Evolutionary conservation across 2,888 invertebrate species (phyloP).

Genomic region (Tetragnatha montana): DNA sequence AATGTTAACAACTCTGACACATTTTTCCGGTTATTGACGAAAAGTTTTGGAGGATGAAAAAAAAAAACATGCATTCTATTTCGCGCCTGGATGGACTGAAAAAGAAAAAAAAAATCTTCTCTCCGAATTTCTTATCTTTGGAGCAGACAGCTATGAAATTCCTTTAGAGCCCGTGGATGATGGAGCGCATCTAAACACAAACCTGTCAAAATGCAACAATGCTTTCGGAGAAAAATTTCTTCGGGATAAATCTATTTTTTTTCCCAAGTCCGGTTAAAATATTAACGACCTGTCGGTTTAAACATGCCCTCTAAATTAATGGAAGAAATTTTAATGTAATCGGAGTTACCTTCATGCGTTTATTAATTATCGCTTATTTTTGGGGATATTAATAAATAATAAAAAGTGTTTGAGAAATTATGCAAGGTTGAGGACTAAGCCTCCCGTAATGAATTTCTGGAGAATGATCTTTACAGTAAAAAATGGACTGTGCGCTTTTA

Average conservation of each 20-base stretch:
- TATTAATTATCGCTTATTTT: slow-evolving; percentile 25
- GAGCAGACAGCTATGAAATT: neutral
- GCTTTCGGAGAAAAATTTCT: neutral
- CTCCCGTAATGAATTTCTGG: no score
- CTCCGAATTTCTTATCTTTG: neutral
- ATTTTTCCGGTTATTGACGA: neutral
- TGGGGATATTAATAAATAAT: neutral
- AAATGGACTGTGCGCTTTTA: neutral
- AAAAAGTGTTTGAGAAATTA: no score
- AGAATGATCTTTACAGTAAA: neutral
- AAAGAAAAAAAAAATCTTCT: neutral
- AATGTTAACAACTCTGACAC: neutral
- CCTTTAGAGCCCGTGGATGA: neutral
- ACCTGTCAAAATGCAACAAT: slow-evolving; percentile 13
- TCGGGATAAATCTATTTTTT: neutral
- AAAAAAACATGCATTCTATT: neutral
- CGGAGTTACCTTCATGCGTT: neutral
- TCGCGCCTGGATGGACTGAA: neutral
- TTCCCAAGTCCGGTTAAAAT: neutral
- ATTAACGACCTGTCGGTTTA: slow-evolving; percentile 29
- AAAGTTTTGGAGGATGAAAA: neutral
- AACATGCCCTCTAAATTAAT: slow-evolving; percentile 17
- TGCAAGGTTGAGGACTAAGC: no score
- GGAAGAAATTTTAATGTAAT: slow-evolving; percentile 11
- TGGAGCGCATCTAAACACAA: slow-evolving; percentile 1